Conservation (phyloP, 2,888 invertebrate genomes). For the Miltochrista miniata region DNA sequence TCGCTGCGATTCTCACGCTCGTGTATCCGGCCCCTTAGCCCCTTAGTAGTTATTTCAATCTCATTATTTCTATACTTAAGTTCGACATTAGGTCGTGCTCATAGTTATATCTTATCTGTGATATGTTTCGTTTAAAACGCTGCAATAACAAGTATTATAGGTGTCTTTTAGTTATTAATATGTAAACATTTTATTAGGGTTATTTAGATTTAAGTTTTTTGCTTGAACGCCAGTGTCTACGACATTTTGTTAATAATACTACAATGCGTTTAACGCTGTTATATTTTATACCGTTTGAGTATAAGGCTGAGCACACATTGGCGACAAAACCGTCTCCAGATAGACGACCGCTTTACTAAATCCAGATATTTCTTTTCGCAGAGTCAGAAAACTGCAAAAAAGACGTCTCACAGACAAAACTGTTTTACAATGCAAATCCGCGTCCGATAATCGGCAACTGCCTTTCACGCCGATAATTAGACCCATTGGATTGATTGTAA, state of each 20-base stretch:
- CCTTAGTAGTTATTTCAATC: slow-evolving; percentile 10
- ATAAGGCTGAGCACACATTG: too few species aligned
- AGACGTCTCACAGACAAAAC: too few species aligned
- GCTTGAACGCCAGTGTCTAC: slow-evolving; percentile 16
- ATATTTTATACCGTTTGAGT: neutral
- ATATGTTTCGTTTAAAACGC: slow-evolving; percentile 73
- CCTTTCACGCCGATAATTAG: too few species aligned
- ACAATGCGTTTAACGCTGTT: neutral
- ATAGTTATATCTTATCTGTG: slow-evolving; percentile 71
- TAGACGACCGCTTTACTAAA: too few species aligned
- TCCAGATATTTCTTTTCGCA: too few species aligned
- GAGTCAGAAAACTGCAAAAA: too few species aligned
- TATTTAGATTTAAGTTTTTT: slow-evolving; percentile 11
- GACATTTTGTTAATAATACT: neutral
- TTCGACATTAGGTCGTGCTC: slow-evolving; percentile 46
- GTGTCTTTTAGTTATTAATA: slow-evolving; percentile 39
- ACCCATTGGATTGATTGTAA: too few species aligned
- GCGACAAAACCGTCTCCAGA: too few species aligned
- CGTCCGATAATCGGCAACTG: too few species aligned
- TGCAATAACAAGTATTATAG: slow-evolving; percentile 71
- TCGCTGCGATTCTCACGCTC: too few species aligned
- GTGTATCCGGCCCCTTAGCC: too few species aligned
- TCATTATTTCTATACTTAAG: slow-evolving; percentile 30
- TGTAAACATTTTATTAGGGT: slow-evolving; percentile 5
- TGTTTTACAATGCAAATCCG: too few species aligned